A percentile compares a stretch with the other conserved stretches of the same genome.
phyloP scores from a whole-genome alignment of 2,888 invertebrate genomes.

The Morpho achilles region DNA sequence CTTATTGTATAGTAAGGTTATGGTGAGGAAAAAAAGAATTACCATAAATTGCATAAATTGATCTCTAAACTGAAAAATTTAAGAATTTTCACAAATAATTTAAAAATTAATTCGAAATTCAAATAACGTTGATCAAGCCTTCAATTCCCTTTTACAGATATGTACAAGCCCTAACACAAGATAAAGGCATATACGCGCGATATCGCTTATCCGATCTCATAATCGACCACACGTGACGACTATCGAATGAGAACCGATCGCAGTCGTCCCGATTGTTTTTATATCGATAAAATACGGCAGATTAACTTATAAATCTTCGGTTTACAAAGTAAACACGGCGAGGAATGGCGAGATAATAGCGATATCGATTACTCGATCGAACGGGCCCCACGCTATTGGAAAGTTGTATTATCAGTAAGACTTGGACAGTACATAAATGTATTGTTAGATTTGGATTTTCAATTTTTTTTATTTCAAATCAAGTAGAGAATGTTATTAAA shows the following conservation, averaged over 20 bases:
- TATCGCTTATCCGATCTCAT: conserved; percentile 37
- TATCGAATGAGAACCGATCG: conserved; percentile 33
- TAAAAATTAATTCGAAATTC: too few relatives aligned
- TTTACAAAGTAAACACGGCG: conserved; percentile 27
- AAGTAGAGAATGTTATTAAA: too few relatives aligned
- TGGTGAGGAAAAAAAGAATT: too few relatives aligned
- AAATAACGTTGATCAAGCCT: background rate
- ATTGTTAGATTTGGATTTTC: too few relatives aligned
- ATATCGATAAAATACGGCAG: conserved; percentile 19
- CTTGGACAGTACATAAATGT: too few relatives aligned
- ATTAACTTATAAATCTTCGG: conserved; percentile 27
- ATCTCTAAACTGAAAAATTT: too few relatives aligned
- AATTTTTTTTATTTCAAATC: too few relatives aligned
- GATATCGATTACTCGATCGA: conserved; percentile 20
- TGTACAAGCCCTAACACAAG: conserved; percentile 15
- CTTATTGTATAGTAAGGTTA: too few relatives aligned
- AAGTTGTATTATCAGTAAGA: too few relatives aligned
- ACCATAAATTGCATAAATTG: too few relatives aligned
- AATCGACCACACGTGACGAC: conserved; percentile 41
- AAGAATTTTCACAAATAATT: too few relatives aligned
- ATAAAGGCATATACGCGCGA: conserved; percentile 35
- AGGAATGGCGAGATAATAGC: conserved; percentile 21
- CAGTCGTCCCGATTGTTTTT: conserved; percentile 28
- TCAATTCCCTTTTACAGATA: conserved; percentile 5
- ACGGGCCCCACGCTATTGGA: conserved; percentile 4